These are phyloP conservation scores for Mionectes macconnelli DNA, from an alignment of 2,113 vertebrate species.

Conservation along the genomic window DNA sequence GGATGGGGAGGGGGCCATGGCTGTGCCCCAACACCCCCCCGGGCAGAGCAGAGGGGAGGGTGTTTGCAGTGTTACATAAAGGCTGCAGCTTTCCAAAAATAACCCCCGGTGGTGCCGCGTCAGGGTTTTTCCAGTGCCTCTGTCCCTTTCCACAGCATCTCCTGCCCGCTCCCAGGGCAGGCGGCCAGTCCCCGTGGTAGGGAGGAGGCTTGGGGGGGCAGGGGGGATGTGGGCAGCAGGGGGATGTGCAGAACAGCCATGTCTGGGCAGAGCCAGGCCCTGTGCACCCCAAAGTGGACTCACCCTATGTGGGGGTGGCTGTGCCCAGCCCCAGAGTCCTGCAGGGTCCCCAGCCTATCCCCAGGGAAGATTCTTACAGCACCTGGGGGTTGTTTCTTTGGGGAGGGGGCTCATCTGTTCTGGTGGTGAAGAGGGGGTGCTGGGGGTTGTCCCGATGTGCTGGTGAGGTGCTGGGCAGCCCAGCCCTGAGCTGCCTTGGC, in stretches of 20 bases:
- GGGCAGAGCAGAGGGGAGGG: neutral
- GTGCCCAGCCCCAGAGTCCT: neutral
- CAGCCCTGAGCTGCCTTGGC: neutral
- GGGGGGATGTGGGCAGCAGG: rapidly evolving
- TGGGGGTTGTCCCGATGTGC: neutral
- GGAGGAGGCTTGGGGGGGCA: neutral
- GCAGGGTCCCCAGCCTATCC: neutral
- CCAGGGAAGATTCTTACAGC: neutral
- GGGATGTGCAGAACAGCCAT: rapidly evolving
- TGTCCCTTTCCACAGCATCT: neutral
- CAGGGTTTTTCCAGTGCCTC: neutral
- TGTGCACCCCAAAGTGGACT: neutral
- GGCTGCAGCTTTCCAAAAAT: neutral
- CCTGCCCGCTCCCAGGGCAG: neutral
- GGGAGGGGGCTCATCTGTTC: no score
- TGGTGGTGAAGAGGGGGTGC: rapidly evolving
- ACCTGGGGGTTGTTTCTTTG: neutral
- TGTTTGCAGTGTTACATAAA: neutral
- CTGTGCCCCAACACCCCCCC: neutral
- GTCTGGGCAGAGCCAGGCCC: rapidly evolving
- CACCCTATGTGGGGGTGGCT: rapidly evolving
- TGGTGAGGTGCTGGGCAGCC: neutral
- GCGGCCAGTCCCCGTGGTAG: rapidly evolving
- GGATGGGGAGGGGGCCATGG: rapidly evolving
- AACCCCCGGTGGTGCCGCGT: neutral